These are phyloP conservation scores for Sogatella furcifera DNA, from an alignment of 1,140 invertebrate species.

Conservation along the genomic window DNA sequence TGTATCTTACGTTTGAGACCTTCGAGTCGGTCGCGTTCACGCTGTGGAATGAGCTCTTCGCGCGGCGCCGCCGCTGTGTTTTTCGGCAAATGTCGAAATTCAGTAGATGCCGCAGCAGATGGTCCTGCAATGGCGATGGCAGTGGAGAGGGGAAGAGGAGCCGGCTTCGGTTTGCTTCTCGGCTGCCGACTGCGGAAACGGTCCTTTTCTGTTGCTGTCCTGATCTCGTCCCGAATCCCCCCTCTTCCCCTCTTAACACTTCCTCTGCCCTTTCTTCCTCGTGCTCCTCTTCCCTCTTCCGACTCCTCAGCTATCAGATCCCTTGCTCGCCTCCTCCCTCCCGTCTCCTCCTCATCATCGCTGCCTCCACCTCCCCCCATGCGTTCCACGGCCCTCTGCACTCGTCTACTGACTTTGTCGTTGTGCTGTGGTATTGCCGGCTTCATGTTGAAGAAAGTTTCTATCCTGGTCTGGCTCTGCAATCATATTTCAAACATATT, in stretches of 20 bases:
- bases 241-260: slow-evolving; percentile 24
- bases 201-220: slow-evolving; percentile 27
- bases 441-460: slow-evolving; percentile 57
- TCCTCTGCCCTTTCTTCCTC: slow-evolving; percentile 14
- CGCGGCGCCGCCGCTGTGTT: neutral
- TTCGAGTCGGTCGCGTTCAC: slow-evolving; percentile 50
- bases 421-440: slow-evolving; percentile 27
- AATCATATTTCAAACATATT: slow-evolving; percentile 9
- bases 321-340: slow-evolving; percentile 11
- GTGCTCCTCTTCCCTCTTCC: slow-evolving; percentile 5
- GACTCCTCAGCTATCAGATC: neutral
- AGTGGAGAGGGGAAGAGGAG: neutral
- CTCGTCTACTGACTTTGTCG: slow-evolving; percentile 61
- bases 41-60: slow-evolving; percentile 57
- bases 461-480: slow-evolving; percentile 53
- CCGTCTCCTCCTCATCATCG: slow-evolving; percentile 6
- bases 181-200: slow-evolving; percentile 20
- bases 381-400: slow-evolving; percentile 54
- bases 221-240: slow-evolving; percentile 14
- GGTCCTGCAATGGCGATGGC: neutral
- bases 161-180: neutral
- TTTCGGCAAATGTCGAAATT: neutral
- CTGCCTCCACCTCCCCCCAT: slow-evolving; percentile 33
- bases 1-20: slow-evolving; percentile 55
- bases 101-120: neutral